phyloP scores from a whole-genome alignment of 1,140 invertebrate genomes.

The Ericerus pela region DNA sequence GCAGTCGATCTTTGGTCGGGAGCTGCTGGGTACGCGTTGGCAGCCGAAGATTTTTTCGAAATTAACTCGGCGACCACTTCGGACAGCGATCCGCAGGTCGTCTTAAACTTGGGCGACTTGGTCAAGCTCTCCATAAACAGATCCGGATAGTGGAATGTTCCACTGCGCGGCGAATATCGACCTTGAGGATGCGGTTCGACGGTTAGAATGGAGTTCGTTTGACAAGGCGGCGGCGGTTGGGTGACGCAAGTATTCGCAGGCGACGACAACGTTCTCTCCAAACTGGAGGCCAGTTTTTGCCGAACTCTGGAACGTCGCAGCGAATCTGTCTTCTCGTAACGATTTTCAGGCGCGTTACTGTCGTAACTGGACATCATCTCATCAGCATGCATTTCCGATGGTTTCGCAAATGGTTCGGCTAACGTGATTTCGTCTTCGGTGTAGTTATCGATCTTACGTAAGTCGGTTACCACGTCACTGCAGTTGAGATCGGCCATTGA shows the following conservation, averaged over 20 bases:
- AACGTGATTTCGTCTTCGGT: not conserved
- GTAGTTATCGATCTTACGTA: not conserved
- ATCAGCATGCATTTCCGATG: not conserved
- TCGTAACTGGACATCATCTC: not conserved
- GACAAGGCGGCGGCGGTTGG: not conserved
- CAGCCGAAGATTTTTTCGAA: not conserved
- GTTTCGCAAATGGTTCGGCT: slow-evolving; percentile 14
- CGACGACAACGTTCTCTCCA: no score
- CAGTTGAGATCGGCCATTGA: not conserved
- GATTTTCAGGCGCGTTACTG: not conserved
- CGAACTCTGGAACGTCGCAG: not conserved
- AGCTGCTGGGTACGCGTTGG: not conserved
- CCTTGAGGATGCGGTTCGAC: not conserved
- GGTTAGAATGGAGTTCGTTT: no score
- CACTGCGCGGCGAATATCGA: not conserved
- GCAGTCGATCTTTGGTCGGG: not conserved
- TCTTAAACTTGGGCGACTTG: slow-evolving; percentile 3
- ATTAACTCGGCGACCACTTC: not conserved
- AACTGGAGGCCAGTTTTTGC: no score
- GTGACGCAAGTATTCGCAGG: not conserved
- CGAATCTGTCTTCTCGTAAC: not conserved
- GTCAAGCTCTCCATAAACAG: slow-evolving; percentile 4
- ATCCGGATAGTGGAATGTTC: slow-evolving; percentile 9
- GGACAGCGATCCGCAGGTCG: not conserved
- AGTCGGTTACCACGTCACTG: not conserved